Conservation (phyloP, 2,113 vertebrate genomes). For the Bubo bubo region DNA sequence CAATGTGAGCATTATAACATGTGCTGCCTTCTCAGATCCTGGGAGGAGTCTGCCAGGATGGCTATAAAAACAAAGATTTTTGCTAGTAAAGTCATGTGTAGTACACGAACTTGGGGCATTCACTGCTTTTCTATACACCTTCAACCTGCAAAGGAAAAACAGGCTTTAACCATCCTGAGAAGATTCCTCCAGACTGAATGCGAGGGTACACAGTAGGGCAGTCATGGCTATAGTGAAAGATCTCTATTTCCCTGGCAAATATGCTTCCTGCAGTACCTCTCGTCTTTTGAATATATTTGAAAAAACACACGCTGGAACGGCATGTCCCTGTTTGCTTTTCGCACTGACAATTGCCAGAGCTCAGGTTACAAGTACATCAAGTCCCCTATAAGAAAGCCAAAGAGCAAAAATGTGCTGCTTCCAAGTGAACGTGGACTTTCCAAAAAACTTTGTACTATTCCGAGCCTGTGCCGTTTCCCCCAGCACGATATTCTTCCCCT, state of each 20-base stretch:
- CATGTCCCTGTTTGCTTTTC: not conserved
- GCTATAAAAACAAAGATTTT: not conserved
- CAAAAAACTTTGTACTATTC: not conserved
- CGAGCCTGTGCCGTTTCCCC: not conserved
- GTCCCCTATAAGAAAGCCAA: not conserved
- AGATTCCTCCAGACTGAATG: not conserved
- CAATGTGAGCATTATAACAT: accelerated
- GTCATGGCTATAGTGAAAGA: not conserved
- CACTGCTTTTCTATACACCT: not conserved
- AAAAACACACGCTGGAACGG: not conserved
- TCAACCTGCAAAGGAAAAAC: not conserved
- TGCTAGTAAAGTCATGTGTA: not conserved
- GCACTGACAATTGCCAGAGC: not conserved
- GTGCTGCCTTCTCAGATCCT: not conserved
- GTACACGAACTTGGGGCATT: not conserved
- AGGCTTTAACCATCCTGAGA: not conserved
- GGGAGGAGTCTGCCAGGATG: not conserved
- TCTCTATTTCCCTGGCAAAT: not conserved
- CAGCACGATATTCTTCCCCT: not conserved
- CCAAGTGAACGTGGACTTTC: not conserved
- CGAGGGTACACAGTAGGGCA: not conserved
- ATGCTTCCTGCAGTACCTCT: not conserved
- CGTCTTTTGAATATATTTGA: not conserved
- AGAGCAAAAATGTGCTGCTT: not conserved
- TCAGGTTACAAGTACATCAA: not conserved